Conservation (phyloP, 2,797 vertebrate genomes). For the Pseudocheirus occidentalis region DNA sequence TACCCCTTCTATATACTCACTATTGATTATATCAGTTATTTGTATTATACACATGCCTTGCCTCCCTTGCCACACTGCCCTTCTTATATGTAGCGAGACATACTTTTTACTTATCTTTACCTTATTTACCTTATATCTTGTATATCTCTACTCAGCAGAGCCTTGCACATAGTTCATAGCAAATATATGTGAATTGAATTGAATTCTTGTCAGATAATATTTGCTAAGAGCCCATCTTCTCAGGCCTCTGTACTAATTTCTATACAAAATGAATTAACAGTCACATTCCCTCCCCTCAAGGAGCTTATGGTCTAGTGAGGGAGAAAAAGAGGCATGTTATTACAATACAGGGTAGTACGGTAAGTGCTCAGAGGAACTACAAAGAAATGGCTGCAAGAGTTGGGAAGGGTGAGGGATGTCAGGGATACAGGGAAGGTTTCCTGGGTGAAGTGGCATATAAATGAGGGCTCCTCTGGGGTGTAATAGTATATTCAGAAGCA, state of each 20-base stretch:
- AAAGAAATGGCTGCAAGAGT: background rate
- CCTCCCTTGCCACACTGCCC: background rate
- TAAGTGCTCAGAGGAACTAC: too few relatives aligned
- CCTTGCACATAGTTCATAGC: background rate
- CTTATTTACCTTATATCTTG: background rate
- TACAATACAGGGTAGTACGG: rapidly evolving
- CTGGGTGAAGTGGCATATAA: background rate
- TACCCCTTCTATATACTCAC: background rate
- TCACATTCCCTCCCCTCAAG: background rate
- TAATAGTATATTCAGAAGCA: background rate
- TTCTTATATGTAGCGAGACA: background rate
- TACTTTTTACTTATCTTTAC: background rate
- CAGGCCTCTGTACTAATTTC: background rate
- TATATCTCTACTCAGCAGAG: background rate
- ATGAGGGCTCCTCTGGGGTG: background rate
- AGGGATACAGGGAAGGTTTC: background rate
- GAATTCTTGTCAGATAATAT: slow-evolving; percentile 14
- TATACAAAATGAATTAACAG: background rate
- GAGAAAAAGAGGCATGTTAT: background rate
- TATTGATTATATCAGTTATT: background rate
- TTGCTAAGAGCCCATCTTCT: slow-evolving; percentile 11
- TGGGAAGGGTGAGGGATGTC: background rate
- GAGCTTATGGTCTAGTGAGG: background rate
- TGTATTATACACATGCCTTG: background rate
- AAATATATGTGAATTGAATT: background rate